Percentiles rank a stretch among this genome's conserved stretches.
Conservation (phyloP, 2,888 invertebrate genomes). For the Xanthia togata region DNA sequence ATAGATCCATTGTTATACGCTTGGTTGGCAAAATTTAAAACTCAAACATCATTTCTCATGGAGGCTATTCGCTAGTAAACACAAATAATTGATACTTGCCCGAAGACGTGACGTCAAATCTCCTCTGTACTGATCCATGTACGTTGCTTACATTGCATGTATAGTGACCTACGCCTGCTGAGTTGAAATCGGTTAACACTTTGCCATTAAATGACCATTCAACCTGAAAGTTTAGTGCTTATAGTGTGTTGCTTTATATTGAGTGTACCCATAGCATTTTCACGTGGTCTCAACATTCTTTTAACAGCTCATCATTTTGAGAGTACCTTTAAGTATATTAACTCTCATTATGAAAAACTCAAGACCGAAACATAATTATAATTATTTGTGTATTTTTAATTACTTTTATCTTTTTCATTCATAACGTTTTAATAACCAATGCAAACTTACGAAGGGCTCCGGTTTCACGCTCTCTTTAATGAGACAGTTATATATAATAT, state of each 20-base stretch:
- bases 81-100: conserved; percentile 41
- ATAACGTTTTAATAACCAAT: background rate
- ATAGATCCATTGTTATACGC: background rate
- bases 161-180: conserved; percentile 55
- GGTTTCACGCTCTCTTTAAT: conserved; percentile 28
- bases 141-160: conserved; percentile 60
- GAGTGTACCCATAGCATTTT: background rate
- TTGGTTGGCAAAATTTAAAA: background rate
- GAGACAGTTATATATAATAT: conserved; percentile 47
- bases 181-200: conserved; percentile 27
- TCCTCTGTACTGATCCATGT: conserved; percentile 55
- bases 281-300: background rate
- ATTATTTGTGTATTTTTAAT: background rate
- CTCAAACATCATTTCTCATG: background rate
- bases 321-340: background rate
- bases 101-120: conserved; percentile 60
- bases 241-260: background rate
- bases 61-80: background rate
- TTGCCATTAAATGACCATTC: conserved; percentile 61
- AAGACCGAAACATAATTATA: background rate
- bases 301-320: background rate
- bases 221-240: conserved; percentile 38
- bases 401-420: background rate
- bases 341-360: background rate
- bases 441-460: conserved; percentile 43